phyloP scores from a whole-genome alignment of 2,113 vertebrate species.

The Raja brachyura region DNA sequence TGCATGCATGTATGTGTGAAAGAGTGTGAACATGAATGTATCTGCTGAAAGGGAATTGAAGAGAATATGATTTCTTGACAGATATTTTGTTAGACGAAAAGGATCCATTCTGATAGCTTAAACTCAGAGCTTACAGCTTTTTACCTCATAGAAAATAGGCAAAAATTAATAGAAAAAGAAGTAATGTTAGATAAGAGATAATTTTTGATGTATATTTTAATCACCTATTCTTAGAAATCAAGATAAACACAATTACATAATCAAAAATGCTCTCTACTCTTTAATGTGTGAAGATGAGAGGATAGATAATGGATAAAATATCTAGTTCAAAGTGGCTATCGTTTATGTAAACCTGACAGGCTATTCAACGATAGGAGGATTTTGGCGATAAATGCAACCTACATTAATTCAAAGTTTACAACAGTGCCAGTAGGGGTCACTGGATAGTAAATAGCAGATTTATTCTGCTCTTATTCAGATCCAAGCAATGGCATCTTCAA shows the following conservation, averaged over 20 bases:
- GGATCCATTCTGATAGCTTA: constrained; percentile 56
- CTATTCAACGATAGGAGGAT: background rate
- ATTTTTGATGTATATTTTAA: background rate
- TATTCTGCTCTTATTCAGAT: background rate
- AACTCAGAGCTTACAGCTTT: background rate
- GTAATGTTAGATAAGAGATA: background rate
- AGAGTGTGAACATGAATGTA: background rate
- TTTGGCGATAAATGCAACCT: background rate
- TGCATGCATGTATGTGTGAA: background rate
- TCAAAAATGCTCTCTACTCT: background rate
- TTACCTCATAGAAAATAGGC: background rate
- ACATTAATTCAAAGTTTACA: background rate
- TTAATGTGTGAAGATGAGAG: background rate
- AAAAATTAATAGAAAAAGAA: background rate
- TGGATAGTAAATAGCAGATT: constrained; percentile 19
- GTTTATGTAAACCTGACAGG: background rate
- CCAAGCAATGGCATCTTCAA: background rate
- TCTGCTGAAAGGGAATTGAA: background rate
- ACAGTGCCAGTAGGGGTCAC: constrained; percentile 8
- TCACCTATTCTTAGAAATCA: background rate
- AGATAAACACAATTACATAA: background rate
- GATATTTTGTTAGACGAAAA: constrained; percentile 62
- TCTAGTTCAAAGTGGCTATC: background rate
- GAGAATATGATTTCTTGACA: constrained; percentile 49
- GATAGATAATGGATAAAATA: background rate